Evolutionary conservation across 2,888 invertebrate species (phyloP).

Genomic region (Electrophaes corylata): DNA sequence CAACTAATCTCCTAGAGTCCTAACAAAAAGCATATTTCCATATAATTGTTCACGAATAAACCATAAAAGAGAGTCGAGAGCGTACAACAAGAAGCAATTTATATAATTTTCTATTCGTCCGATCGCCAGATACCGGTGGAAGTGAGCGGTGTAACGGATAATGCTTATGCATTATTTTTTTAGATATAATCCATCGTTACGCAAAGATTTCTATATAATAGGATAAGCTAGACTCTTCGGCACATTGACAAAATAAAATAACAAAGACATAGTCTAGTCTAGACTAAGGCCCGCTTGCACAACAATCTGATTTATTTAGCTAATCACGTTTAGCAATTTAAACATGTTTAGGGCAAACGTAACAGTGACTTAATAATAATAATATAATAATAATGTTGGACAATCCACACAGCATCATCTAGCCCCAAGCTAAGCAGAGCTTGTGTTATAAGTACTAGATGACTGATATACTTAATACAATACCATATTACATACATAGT

Average conservation of each 20-base stretch:
- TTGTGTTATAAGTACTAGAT: no score
- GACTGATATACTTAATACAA: no score
- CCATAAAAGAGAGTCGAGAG: slow-evolving; percentile 48
- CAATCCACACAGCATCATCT: no score
- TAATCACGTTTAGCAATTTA: no score
- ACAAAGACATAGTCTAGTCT: no score
- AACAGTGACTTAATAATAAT: no score
- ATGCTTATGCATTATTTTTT: slow-evolving; percentile 68
- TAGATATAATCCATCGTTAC: slow-evolving; percentile 51
- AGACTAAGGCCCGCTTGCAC: no score
- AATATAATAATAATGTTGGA: no score
- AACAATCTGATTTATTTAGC: no score
- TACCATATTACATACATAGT: no score
- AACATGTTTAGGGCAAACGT: no score
- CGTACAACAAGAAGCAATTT: slow-evolving; percentile 70
- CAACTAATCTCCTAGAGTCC: slow-evolving; percentile 29
- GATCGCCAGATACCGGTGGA: slow-evolving; percentile 58
- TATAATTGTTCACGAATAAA: slow-evolving; percentile 63
- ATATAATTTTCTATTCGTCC: slow-evolving; percentile 73
- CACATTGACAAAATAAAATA: not conserved
- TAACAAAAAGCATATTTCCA: slow-evolving; percentile 53
- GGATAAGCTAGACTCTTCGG: not conserved
- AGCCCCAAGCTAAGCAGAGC: no score
- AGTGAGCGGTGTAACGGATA: slow-evolving; percentile 51
- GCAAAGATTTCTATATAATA: slow-evolving; percentile 48